These are phyloP conservation scores for Leguminivora glycinivorella DNA, from an alignment of 1,140 invertebrate species.

Conservation along the genomic window DNA sequence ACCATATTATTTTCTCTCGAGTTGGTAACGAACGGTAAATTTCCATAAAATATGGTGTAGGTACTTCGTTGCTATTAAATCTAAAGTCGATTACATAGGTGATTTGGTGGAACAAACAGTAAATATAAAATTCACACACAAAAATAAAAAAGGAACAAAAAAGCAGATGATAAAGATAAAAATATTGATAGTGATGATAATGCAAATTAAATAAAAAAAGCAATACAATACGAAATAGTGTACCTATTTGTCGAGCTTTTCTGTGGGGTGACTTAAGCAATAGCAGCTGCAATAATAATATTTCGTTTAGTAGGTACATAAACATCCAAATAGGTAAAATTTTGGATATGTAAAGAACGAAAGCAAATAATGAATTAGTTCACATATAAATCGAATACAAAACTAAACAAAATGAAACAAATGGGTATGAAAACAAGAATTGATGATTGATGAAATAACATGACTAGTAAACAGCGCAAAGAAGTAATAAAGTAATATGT, in stretches of 20 bases:
- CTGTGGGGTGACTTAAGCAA: conserved; percentile 77
- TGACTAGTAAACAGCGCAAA: not conserved
- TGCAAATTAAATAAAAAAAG: conserved; percentile 54
- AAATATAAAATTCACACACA: conserved; percentile 34
- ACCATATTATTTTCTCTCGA: too few species aligned
- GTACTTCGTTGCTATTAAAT: not conserved
- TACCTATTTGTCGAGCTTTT: conserved; percentile 74
- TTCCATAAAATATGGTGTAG: not conserved
- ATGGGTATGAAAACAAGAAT: not conserved
- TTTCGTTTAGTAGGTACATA: conserved; percentile 59
- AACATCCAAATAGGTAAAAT: conserved; percentile 7
- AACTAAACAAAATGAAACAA: not conserved
- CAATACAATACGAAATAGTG: conserved; percentile 66
- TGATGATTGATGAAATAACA: not conserved
- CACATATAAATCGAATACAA: not conserved
- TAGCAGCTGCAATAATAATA: conserved; percentile 75
- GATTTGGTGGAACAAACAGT: conserved; percentile 5
- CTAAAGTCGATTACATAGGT: conserved; percentile 13
- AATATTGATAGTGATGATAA: conserved; percentile 34
- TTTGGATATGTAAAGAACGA: not conserved
- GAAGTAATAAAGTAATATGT: too few species aligned
- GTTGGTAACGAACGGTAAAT: not conserved
- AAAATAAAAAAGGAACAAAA: conserved; percentile 32
- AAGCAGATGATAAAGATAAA: conserved; percentile 37
- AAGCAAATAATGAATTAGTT: not conserved